phyloP scores from a whole-genome alignment of 2,113 vertebrate genomes.

The Nannospalax galili region DNA sequence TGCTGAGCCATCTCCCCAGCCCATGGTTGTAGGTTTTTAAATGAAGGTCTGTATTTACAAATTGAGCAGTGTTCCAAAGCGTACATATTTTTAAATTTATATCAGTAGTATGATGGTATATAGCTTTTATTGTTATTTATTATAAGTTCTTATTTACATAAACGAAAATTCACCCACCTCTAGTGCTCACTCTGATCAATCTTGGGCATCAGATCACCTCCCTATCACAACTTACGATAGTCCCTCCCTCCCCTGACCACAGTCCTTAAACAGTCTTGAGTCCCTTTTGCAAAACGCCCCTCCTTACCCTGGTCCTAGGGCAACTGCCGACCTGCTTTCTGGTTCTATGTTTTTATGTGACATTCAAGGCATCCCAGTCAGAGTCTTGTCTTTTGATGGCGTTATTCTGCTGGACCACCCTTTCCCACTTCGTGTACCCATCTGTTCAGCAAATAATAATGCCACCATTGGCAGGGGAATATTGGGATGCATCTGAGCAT shows the following conservation, averaged over 20 bases:
- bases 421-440: neutral
- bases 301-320: neutral
- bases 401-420: accelerated
- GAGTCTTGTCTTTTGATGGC: neutral
- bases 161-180: neutral
- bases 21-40: too few relatives aligned
- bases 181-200: neutral
- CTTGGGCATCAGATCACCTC: neutral
- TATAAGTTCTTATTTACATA: neutral
- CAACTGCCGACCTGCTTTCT: neutral
- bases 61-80: neutral
- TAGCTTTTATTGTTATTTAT: neutral
- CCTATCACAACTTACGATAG: neutral
- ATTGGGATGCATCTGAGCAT: too few relatives aligned
- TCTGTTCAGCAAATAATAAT: neutral
- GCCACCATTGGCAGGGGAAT: neutral
- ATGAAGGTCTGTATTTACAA: neutral
- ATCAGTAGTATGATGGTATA: neutral
- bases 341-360: neutral
- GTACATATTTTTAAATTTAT: neutral
- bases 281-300: neutral
- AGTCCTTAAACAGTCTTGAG: neutral
- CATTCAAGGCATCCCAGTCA: too few relatives aligned
- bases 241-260: neutral
- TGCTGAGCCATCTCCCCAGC: too few relatives aligned